These are phyloP conservation scores for Aporrectodea caliginosa DNA, from an alignment of 1,140 invertebrate genomes.

Conservation along the genomic window DNA sequence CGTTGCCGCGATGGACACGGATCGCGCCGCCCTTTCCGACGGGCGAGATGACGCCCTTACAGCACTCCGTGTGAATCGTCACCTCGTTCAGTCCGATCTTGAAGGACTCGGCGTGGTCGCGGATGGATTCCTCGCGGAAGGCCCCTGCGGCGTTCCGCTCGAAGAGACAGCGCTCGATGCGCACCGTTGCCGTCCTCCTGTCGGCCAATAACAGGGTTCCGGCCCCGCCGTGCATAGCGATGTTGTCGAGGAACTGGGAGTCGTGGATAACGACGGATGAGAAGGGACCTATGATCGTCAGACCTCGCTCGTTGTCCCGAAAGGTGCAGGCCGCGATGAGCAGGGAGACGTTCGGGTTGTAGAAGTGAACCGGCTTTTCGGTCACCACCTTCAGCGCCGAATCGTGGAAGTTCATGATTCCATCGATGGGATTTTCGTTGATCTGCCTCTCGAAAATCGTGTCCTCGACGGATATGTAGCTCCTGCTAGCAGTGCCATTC, in stretches of 20 bases:
- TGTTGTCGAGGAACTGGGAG: conserved; percentile 14
- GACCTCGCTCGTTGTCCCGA: conserved; percentile 18
- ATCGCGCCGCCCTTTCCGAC: conserved; percentile 28
- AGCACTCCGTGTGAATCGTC: conserved; percentile 14
- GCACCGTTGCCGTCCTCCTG: background rate
- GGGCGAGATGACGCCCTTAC: conserved; percentile 14
- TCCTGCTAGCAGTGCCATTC: too few species aligned
- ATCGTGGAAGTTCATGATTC: conserved; percentile 1
- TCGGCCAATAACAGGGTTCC: conserved; percentile 17
- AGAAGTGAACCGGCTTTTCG: background rate
- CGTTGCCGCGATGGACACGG: conserved; percentile 15
- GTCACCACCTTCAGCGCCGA: background rate
- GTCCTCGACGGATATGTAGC: background rate
- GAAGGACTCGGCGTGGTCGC: background rate
- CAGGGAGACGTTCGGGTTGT: background rate
- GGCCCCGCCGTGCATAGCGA: conserved; percentile 21
- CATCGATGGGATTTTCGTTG: conserved; percentile 15
- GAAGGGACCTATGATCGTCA: background rate
- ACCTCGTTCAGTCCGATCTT: conserved; percentile 10
- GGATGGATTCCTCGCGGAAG: background rate
- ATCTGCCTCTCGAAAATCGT: conserved; percentile 13
- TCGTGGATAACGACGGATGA: conserved; percentile 2
- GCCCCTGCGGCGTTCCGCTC: conserved; percentile 9
- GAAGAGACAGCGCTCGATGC: conserved; percentile 15
- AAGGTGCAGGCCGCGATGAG: conserved; percentile 8